Evolutionary conservation across 1,140 invertebrate species (phyloP).

Genomic region (Ips typographus): DNA sequence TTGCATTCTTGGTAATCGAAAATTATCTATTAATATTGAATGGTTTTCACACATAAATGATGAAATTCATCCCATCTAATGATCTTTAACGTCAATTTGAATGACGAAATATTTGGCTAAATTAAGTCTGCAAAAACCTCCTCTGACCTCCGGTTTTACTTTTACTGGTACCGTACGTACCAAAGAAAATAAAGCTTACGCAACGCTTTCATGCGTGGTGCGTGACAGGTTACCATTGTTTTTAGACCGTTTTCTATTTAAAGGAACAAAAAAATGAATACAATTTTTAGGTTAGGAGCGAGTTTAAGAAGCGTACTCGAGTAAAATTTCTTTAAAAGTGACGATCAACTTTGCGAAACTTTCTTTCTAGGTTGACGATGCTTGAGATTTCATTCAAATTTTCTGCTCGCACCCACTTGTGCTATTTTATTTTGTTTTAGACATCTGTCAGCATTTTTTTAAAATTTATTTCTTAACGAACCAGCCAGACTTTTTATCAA

Average conservation of each 20-base stretch:
- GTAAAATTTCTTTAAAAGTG: no score
- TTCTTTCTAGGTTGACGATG: slow-evolving; percentile 15
- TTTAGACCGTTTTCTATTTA: no score
- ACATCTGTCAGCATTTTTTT: no score
- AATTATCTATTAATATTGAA: no score
- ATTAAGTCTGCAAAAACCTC: neutral
- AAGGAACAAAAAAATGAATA: no score
- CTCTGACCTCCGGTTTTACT: neutral
- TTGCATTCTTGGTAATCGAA: no score
- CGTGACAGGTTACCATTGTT: neutral
- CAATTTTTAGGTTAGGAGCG: no score
- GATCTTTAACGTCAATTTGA: neutral
- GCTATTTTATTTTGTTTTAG: no score
- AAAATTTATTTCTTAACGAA: no score
- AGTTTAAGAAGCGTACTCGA: no score
- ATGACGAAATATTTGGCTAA: neutral
- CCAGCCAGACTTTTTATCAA: no score
- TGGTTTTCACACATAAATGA: no score
- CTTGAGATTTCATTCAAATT: slow-evolving; percentile 12
- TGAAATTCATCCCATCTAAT: neutral
- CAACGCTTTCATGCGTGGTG: neutral
- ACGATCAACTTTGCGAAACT: slow-evolving; percentile 8
- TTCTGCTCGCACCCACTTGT: neutral
- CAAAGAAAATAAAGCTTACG: neutral
- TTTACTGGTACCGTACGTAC: neutral